These are phyloP conservation scores for Pachypanchax playfairii DNA, from an alignment of 2,113 vertebrate species.

Conservation along the genomic window DNA sequence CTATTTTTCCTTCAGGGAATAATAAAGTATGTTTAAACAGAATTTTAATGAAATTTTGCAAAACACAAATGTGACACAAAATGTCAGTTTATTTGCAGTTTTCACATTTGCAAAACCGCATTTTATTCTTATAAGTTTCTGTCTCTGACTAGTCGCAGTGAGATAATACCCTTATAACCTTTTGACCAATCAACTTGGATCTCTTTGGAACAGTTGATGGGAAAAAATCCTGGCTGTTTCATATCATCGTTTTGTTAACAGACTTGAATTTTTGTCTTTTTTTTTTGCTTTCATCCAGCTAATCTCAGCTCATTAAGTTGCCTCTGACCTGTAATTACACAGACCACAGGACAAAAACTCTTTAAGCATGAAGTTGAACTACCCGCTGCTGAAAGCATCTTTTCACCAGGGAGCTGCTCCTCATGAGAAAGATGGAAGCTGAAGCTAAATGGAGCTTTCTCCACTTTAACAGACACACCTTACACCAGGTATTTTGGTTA, in stretches of 20 bases:
- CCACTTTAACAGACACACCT: neutral
- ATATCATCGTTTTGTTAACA: conserved; percentile 34
- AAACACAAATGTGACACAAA: too few species aligned
- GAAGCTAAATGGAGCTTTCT: conserved; percentile 17
- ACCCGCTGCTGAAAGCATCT: conserved; percentile 56
- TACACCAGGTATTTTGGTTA: conserved; percentile 7
- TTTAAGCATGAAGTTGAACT: conserved; percentile 34
- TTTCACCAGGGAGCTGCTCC: conserved; percentile 40
- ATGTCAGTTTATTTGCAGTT: too few species aligned
- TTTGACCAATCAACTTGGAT: too few species aligned
- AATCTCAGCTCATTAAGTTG: conserved; percentile 52
- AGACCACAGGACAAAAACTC: conserved; percentile 49
- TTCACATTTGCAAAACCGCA: too few species aligned
- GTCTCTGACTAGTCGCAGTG: too few species aligned
- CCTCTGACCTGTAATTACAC: conserved; percentile 51
- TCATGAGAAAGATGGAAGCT: conserved; percentile 19
- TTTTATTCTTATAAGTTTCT: too few species aligned
- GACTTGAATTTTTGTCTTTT: conserved; percentile 20
- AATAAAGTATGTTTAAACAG: too few species aligned
- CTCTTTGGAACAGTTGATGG: too few species aligned
- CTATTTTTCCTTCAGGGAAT: too few species aligned
- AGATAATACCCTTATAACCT: too few species aligned
- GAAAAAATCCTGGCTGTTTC: too few species aligned
- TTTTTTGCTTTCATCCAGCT: conserved; percentile 30
- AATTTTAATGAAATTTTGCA: too few species aligned